Evolutionary conservation across 64 coral and sea anemone species (phyloP), one percentile per base, ranked within the genome.

Genomic region (Pachyseris speciosa): DNA sequence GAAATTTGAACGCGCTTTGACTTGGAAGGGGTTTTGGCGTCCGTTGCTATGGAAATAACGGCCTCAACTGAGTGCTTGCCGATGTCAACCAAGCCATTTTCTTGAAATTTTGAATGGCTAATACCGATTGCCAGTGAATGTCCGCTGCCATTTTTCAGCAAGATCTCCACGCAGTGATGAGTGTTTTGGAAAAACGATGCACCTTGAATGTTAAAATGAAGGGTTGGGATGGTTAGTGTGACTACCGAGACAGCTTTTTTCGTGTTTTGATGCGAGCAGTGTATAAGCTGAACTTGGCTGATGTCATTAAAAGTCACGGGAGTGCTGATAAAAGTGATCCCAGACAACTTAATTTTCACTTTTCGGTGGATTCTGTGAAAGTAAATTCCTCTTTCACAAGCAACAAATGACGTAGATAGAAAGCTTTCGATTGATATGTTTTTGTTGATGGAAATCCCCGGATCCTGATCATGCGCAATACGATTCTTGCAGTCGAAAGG

Each of bases 311-410:
- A 81, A 1, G 1, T 27, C 2, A 81, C 32, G 3, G 77, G 77
- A 7, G 77, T 63, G n/a, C 53, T 22, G 19, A 61, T 40, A 26
- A 81, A 81, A 37, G 24, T 53, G 27, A 81, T 81, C 9, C 77
- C 77, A 20, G 77, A 81, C n/a, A 81, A 81, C 9, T 7, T 81
- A 9, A 81, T 22, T 27, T 24, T 61, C 53, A 81, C 8, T 61
- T 22, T 40, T 15, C 8, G 0, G 17, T 41, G 33, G 9, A 1
- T 22, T 60, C 63, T 39, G 36, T 61, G 33, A 61, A 81, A 81
- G 49, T 63, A 32, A 24, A 81, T 39, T 81, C 77, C 77, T 81
- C 40, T 36, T 37, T 20, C 77, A 37, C 77, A 81, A 1, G 34
- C 9, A 38, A 81, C 53, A 40, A 37, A 34, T 4, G 51, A 33